Conservation (phyloP, 2,797 vertebrate genomes). For the Hoplostethus mediterraneus region DNA sequence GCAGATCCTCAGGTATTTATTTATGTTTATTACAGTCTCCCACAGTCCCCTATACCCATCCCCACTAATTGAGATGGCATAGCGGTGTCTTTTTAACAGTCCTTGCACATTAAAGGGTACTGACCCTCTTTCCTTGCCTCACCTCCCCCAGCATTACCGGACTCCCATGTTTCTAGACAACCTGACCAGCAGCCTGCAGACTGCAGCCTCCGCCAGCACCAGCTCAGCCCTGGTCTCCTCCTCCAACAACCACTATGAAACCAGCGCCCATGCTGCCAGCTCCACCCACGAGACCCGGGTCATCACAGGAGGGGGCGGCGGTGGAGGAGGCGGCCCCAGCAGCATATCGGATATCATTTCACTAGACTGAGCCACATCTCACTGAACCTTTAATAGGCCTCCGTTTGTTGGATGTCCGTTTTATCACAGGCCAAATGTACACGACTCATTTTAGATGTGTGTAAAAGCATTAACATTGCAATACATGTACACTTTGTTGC, state of each 20-base stretch:
- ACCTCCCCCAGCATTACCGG: constrained; percentile 91
- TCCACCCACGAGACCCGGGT: constrained; percentile 88
- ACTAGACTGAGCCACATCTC: constrained; percentile 86
- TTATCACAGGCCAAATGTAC: neutral
- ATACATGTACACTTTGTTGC: too few species aligned
- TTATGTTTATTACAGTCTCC: neutral
- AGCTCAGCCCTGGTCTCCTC: constrained; percentile 89
- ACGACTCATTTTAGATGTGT: neutral
- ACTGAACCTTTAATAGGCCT: constrained; percentile 42
- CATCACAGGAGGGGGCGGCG: constrained; percentile 83
- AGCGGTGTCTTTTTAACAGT: neutral
- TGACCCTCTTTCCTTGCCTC: constrained; percentile 59
- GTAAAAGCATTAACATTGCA: too few species aligned
- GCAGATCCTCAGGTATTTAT: constrained; percentile 92
- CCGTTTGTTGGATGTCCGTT: constrained; percentile 42
- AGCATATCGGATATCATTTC: constrained; percentile 92
- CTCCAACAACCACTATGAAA: constrained; percentile 89
- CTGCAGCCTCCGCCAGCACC: constrained; percentile 86
- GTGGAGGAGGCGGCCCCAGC: constrained; percentile 77
- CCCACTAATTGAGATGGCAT: too few species aligned
- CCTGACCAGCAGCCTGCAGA: constrained; percentile 90
- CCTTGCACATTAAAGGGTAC: neutral
- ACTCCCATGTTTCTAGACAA: constrained; percentile 96
- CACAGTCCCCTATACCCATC: too few species aligned
- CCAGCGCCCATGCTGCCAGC: constrained; percentile 79